Base-by-base conservation (phyloP, 1,140 invertebrate species). In the Drosophila truncata region DNA sequence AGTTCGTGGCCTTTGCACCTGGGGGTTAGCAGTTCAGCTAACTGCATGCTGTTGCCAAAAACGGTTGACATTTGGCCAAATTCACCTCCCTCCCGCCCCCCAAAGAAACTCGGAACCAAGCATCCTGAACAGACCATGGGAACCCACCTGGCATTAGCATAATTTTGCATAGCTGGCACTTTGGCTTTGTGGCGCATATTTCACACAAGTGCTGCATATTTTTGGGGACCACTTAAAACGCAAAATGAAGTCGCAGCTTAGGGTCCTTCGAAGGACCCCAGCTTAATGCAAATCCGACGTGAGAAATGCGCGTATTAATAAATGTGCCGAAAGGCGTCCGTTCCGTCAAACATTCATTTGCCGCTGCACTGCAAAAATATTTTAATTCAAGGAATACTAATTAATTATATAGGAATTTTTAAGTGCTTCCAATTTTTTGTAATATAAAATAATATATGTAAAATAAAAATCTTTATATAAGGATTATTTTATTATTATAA, bases 221-320 rank as follows among this genome's bases (percentile, higher is more conserved):
- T 77, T 79, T 67, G 37, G 61, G 70, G 55, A 67, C 62, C 82
- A 85, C 82, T 85, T 85, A 88, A 87, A 87, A 87, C 84, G 80
- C 72, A 80, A 87, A 87, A 87, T 87, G 84, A 88, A 87, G 83
- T 88, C 84, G 77, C 77, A 60, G 44, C 66, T 69, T 44, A 52
- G 49, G 39, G 33, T 16, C 49, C 44, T 23, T 11, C 29, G 44
- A 41, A 14, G 58, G 42, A 29, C 23, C 69, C 66, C 11, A 82
- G 58, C 42, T 39, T 70, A 59, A 66, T 79, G 80, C 70, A 85
- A 82, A 86, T 82, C 70, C 65, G 20, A 63, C 42, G 70, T 86
- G 71, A 86, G 78, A 87, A 87, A 80, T 87, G 66, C 80, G 73
- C 73, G 84, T 79, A 88, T 90, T 88, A 88, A 88, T 88, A 88